Percentiles rank a stretch among this genome's conserved stretches.
These are phyloP conservation scores for Catharus minimus DNA, from an alignment of 2,113 vertebrate species.

Conservation along the genomic window DNA sequence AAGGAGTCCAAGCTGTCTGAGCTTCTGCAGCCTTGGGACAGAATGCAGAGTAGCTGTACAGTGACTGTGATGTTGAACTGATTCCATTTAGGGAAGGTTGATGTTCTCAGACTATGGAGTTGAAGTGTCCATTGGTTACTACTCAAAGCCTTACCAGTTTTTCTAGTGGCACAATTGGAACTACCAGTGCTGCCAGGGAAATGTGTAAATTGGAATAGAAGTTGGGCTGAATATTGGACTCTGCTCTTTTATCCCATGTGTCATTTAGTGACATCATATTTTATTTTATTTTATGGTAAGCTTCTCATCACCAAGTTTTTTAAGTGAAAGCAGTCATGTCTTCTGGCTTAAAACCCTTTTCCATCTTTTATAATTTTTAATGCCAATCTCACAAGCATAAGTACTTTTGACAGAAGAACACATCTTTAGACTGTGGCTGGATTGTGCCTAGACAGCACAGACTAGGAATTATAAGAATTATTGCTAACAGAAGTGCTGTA, in stretches of 20 bases:
- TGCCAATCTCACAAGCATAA: not conserved
- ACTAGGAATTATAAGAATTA: not conserved
- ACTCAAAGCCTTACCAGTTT: not conserved
- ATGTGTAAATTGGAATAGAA: not conserved
- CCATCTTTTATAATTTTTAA: not conserved
- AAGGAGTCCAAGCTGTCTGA: not conserved
- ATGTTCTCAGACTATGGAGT: not conserved
- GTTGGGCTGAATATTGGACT: not conserved
- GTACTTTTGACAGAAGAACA: not conserved
- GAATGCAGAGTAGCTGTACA: not conserved
- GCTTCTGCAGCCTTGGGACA: not conserved
- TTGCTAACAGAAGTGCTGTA: not conserved
- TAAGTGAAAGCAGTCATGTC: not conserved
- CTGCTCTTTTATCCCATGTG: not conserved
- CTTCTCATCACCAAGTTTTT: not conserved
- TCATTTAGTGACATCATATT: not conserved
- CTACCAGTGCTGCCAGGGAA: not conserved
- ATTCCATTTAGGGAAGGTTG: not conserved
- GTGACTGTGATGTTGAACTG: not conserved
- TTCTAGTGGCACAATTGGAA: not conserved
- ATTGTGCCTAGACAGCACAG: not conserved
- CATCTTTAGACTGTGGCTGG: not conserved
- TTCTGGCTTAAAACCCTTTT: not conserved
- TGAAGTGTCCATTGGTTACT: rapidly evolving
- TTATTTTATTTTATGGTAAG: not conserved